These are phyloP conservation scores for Apis cerana DNA, from an alignment of 1,140 invertebrate genomes.

Conservation along the genomic window DNA sequence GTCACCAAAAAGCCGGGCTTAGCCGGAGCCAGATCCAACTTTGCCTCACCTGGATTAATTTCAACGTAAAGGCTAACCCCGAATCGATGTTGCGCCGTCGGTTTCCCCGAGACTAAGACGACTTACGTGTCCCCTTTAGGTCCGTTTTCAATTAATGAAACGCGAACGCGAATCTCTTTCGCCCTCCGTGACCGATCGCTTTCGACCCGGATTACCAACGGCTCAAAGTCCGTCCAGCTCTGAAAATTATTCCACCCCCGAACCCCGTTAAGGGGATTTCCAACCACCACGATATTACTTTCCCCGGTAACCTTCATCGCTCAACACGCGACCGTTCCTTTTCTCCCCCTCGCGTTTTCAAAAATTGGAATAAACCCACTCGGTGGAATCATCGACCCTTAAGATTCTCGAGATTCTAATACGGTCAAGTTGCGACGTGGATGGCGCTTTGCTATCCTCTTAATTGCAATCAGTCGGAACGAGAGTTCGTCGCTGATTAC, in stretches of 20 bases:
- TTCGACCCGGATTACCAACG: slow-evolving; percentile 30
- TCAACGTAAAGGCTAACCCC: slow-evolving; percentile 60
- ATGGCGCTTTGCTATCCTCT: slow-evolving; percentile 53
- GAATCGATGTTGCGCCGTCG: slow-evolving; percentile 55
- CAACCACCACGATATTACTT: neutral
- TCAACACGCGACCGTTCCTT: neutral
- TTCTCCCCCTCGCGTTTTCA: too few relatives aligned
- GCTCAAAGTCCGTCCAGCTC: neutral
- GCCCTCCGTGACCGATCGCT: slow-evolving; percentile 41
- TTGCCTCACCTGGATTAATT: slow-evolving; percentile 70
- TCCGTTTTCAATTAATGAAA: slow-evolving; percentile 69
- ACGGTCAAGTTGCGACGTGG: slow-evolving; percentile 49
- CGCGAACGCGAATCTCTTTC: slow-evolving; percentile 49
- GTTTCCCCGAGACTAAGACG: slow-evolving; percentile 43
- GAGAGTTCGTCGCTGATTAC: slow-evolving; percentile 65
- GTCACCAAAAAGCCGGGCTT: slow-evolving; percentile 69
- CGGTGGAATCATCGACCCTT: too few relatives aligned
- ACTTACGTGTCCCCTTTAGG: slow-evolving; percentile 51
- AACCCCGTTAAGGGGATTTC: slow-evolving; percentile 13
- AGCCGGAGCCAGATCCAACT: slow-evolving; percentile 62
- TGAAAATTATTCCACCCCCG: slow-evolving; percentile 24
- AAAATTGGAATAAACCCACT: too few relatives aligned
- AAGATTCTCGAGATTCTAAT: slow-evolving; percentile 58
- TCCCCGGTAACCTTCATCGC: too few relatives aligned
- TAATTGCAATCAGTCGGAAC: slow-evolving; percentile 64